Percentiles rank a stretch among this genome's conserved stretches.
Conservation (phyloP, 2,113 vertebrate species). For the Nematolebias whitei region DNA sequence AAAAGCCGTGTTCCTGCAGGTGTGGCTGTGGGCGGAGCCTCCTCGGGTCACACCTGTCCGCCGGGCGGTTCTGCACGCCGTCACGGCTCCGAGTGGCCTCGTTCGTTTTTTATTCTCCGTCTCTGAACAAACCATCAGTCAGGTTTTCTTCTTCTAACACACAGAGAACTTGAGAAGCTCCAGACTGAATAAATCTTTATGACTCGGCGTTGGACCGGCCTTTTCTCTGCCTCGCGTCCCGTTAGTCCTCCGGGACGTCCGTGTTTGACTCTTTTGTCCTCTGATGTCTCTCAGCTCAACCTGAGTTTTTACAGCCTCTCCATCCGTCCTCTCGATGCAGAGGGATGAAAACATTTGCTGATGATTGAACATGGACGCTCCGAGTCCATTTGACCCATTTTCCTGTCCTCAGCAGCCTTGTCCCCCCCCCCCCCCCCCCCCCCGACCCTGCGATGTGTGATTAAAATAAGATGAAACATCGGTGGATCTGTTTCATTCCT, state of each 20-base stretch:
- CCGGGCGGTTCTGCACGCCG: conserved; percentile 7
- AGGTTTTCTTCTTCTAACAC: conserved; percentile 24
- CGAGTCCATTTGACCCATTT: conserved; percentile 69
- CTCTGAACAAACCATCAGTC: conserved; percentile 61
- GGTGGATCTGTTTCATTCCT: not conserved
- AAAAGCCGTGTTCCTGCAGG: not conserved
- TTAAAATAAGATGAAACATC: not conserved
- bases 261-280: conserved; percentile 1
- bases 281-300: too few relatives aligned
- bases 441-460: not conserved
- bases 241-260: conserved; percentile 26
- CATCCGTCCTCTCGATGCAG: conserved; percentile 18
- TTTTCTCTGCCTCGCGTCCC: conserved; percentile 12
- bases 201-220: conserved; percentile 26
- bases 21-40: too few relatives aligned
- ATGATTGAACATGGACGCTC: too few relatives aligned
- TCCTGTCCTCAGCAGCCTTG: conserved; percentile 16
- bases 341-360: too few relatives aligned
- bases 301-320: conserved; percentile 28
- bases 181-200: conserved; percentile 59
- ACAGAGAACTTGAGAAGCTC: conserved; percentile 30
- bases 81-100: conserved; percentile 52
- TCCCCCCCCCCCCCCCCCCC: conserved; percentile 29
- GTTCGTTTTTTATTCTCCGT: conserved; percentile 41
- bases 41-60: too few relatives aligned